Percentiles rank a stretch among this genome's conserved stretches.
phyloP scores from a whole-genome alignment of 2,113 vertebrate genomes.

The Corythornis madagascariensis region DNA sequence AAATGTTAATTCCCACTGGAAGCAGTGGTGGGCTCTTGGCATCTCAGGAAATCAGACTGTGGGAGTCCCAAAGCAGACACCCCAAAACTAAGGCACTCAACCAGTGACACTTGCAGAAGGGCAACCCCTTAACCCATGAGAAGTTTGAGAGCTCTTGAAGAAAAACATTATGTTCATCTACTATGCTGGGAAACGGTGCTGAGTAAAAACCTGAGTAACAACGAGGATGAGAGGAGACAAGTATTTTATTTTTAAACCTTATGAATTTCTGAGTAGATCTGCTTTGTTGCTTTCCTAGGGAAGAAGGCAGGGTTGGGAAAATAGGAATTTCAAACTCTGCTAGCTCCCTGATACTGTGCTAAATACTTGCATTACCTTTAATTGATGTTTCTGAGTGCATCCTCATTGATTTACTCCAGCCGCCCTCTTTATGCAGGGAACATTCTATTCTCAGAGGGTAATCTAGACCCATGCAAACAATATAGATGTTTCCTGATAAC shows the following conservation, averaged over 20 bases:
- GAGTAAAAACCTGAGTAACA: slow-evolving; percentile 2
- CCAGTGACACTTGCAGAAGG: not conserved
- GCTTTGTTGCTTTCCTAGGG: slow-evolving; percentile 3
- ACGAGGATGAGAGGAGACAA: slow-evolving; percentile 32
- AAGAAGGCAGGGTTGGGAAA: slow-evolving; percentile 24
- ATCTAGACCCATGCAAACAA: slow-evolving; percentile 51
- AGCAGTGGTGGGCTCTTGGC: not conserved
- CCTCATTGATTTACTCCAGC: slow-evolving; percentile 68
- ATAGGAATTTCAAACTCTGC: slow-evolving; percentile 31
- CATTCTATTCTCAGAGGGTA: slow-evolving; percentile 66
- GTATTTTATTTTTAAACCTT: slow-evolving; percentile 63
- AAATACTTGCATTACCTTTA: slow-evolving; percentile 65
- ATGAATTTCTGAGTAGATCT: slow-evolving; percentile 59
- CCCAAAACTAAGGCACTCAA: not conserved
- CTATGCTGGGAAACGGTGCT: not conserved
- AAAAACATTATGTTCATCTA: not conserved
- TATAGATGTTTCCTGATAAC: slow-evolving; percentile 63
- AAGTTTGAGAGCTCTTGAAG: not conserved
- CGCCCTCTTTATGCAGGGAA: slow-evolving; percentile 39
- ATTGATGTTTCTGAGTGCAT: slow-evolving; percentile 63
- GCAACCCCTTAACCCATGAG: not conserved
- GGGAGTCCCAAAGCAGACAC: not conserved
- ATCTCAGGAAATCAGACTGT: not conserved
- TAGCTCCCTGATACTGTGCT: not conserved
- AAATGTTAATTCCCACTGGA: not conserved